phyloP scores from a whole-genome alignment of 2,888 invertebrate species.

The Julus scanicus region DNA sequence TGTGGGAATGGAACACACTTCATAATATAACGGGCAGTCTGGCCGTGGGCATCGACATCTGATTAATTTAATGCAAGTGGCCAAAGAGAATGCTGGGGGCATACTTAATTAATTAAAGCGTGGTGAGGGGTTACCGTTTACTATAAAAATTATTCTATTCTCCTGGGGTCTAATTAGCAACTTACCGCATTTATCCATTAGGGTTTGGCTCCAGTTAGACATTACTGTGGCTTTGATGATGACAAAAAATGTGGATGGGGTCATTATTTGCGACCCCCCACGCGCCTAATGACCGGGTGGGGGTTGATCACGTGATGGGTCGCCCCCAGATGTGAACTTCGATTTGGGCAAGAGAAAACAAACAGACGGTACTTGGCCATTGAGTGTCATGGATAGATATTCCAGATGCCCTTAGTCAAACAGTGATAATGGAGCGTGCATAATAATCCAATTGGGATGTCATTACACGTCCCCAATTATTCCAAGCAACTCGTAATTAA shows the following conservation, averaged over 20 bases:
- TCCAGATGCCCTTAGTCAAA: constrained; percentile 21
- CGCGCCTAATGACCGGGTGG: not conserved
- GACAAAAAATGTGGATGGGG: not conserved
- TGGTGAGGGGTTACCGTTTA: constrained; percentile 20
- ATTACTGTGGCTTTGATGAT: not conserved
- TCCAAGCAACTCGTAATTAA: constrained; percentile 28
- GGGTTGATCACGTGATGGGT: not conserved
- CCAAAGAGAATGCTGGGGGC: not conserved
- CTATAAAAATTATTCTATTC: constrained; percentile 2
- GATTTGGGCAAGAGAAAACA: not conserved
- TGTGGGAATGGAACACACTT: not conserved
- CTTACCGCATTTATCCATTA: constrained; percentile 20
- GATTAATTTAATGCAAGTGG: not conserved
- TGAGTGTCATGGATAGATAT: not conserved
- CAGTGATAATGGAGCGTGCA: constrained; percentile 21
- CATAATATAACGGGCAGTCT: not conserved
- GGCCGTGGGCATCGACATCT: not conserved
- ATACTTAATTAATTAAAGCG: constrained; percentile 28
- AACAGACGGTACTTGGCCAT: not conserved
- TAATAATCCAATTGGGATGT: constrained; percentile 27
- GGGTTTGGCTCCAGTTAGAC: not conserved
- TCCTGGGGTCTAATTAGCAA: constrained; percentile 10
- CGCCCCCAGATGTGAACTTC: not conserved
- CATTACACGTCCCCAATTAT: constrained; percentile 27
- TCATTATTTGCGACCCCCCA: not conserved